phyloP scores from a whole-genome alignment of 2,797 vertebrate species.

The Danio albolineatus region DNA sequence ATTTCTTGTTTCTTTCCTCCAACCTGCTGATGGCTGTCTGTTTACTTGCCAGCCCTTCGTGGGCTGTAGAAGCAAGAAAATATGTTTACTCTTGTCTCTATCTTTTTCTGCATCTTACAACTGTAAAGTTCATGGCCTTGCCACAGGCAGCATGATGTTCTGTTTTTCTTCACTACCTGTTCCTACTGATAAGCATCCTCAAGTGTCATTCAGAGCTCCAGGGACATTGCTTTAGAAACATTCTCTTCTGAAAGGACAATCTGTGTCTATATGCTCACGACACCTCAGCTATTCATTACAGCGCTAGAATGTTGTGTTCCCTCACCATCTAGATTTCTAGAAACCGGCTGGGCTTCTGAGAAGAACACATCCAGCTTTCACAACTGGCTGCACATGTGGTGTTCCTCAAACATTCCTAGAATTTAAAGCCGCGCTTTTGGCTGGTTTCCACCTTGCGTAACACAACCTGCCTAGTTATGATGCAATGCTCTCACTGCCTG shows the following conservation, averaged over 20 bases:
- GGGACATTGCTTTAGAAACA: slow-evolving; percentile 34
- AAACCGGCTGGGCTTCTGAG: slow-evolving; percentile 35
- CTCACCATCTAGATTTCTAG: background rate
- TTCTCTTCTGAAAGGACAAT: background rate
- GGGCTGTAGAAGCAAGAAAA: slow-evolving; percentile 53
- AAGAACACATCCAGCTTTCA: background rate
- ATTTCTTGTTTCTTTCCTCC: slow-evolving; percentile 54
- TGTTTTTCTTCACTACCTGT: slow-evolving; percentile 25
- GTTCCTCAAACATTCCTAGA: slow-evolving; percentile 41
- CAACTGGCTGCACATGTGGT: slow-evolving; percentile 25
- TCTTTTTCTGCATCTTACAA: slow-evolving; percentile 32
- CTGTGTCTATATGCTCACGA: background rate
- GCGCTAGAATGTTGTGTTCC: slow-evolving; percentile 26
- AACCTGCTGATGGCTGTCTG: background rate
- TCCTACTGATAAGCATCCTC: slow-evolving; percentile 10
- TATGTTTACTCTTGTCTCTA: slow-evolving; percentile 45
- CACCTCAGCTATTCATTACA: slow-evolving; percentile 12
- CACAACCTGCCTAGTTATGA: slow-evolving; percentile 45
- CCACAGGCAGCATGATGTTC: slow-evolving; percentile 6
- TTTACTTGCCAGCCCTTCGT: slow-evolving; percentile 42
- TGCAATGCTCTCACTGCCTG: slow-evolving; percentile 56
- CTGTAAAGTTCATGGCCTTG: slow-evolving; percentile 28
- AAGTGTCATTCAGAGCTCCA: slow-evolving; percentile 21
- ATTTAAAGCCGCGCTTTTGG: slow-evolving; percentile 49
- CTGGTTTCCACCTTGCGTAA: slow-evolving; percentile 58